Evolutionary conservation across 1,140 invertebrate genomes (phyloP).

Genomic region (Plutomurus gul): DNA sequence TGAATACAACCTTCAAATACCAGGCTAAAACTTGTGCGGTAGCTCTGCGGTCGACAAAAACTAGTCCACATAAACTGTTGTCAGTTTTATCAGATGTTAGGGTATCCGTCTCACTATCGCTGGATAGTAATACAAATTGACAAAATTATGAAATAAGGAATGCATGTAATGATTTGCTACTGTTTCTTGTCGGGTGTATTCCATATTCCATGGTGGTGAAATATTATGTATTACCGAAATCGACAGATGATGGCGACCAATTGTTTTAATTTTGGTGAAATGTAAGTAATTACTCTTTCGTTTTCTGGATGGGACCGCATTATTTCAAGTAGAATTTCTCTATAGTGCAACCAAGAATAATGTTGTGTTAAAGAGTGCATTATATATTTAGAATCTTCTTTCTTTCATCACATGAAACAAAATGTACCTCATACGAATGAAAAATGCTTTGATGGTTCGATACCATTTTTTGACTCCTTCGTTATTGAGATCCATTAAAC

Average conservation of each 20-base stretch:
- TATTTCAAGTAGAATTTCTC: background rate
- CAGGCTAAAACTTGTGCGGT: constrained; percentile 77
- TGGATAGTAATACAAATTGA: background rate
- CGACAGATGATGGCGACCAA: background rate
- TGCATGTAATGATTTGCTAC: background rate
- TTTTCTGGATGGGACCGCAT: background rate
- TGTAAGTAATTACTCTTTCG: background rate
- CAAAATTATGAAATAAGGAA: background rate
- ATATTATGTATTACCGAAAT: constrained; percentile 2
- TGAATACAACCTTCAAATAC: constrained; percentile 73
- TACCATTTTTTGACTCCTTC: constrained; percentile 45
- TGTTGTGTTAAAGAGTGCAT: too few species aligned
- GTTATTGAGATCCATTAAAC: constrained; percentile 38
- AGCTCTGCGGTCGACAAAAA: constrained; percentile 79
- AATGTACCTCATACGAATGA: background rate
- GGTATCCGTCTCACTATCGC: background rate
- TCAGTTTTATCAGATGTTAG: background rate
- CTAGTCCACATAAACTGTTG: constrained; percentile 63
- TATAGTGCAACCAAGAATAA: background rate
- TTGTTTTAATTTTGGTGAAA: background rate
- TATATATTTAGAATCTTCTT: too few species aligned
- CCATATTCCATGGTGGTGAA: too few species aligned
- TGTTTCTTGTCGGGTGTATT: too few species aligned
- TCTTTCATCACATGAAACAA: too few species aligned
- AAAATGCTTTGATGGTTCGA: constrained; percentile 31